A percentile compares a stretch with the other conserved stretches of the same genome.
Conservation (phyloP, 1,140 invertebrate species). For the Heliconius eleuchia region DNA sequence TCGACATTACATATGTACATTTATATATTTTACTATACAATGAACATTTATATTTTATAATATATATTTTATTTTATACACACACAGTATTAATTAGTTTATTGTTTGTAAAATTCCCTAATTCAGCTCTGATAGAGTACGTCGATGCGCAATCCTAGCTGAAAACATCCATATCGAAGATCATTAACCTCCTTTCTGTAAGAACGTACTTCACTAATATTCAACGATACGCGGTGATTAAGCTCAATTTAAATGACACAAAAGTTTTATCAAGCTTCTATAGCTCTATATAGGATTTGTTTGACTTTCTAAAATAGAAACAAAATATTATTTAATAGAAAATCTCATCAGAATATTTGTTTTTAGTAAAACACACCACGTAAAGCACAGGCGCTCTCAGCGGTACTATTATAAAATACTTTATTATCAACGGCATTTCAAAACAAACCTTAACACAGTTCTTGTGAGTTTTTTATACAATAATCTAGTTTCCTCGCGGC, state of each 20-base stretch:
- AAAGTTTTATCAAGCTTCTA: not conserved
- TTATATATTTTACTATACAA: too few species aligned
- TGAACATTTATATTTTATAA: not conserved
- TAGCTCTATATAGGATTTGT: not conserved
- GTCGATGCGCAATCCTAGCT: constrained; percentile 4
- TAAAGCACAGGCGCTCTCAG: constrained; percentile 40
- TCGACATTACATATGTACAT: too few species aligned
- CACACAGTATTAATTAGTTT: not conserved
- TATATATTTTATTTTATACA: not conserved
- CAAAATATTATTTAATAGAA: not conserved
- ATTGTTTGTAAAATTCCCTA: not conserved
- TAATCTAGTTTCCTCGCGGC: not conserved
- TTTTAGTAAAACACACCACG: constrained; percentile 33
- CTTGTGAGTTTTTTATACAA: not conserved
- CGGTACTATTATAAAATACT: constrained; percentile 51
- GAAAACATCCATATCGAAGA: constrained; percentile 6
- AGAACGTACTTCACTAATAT: not conserved
- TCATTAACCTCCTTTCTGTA: constrained; percentile 3
- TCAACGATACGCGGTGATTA: not conserved
- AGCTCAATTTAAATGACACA: not conserved
- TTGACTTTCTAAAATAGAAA: not conserved
- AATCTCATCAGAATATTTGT: not conserved
- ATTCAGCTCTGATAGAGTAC: not conserved
- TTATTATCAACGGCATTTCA: constrained; percentile 32
- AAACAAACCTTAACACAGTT: constrained; percentile 17